These are phyloP conservation scores for Rafetus swinhoei DNA, from an alignment of 2,113 vertebrate species.

Conservation along the genomic window DNA sequence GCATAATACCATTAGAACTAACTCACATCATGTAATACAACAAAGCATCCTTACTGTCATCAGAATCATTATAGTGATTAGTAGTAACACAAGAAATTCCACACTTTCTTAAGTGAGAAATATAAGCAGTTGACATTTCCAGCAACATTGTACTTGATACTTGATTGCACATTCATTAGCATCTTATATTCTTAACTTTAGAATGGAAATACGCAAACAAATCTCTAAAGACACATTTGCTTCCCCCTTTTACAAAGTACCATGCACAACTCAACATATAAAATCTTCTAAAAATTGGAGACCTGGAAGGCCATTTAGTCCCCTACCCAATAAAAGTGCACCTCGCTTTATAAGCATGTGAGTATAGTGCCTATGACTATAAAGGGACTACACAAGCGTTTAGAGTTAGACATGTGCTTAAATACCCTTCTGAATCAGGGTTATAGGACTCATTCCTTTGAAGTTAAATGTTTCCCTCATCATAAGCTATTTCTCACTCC, in stretches of 20 bases:
- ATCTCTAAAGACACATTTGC: conserved; percentile 24
- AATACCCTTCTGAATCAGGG: background rate
- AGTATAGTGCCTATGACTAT: background rate
- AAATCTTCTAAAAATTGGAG: background rate
- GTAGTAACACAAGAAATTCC: conserved; percentile 6
- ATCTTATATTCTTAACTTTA: conserved; percentile 38
- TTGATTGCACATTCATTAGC: conserved; percentile 42
- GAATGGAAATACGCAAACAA: conserved; percentile 37
- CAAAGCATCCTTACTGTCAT: conserved; percentile 32
- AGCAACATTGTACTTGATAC: conserved; percentile 21
- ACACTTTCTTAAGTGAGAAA: conserved; percentile 43
- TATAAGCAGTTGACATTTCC: conserved; percentile 27
- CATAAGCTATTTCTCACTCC: background rate
- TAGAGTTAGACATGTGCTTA: background rate
- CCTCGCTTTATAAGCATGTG: background rate
- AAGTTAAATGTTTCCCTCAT: background rate
- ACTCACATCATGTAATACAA: background rate
- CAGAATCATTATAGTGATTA: conserved; percentile 35
- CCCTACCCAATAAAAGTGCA: background rate
- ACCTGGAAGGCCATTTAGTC: background rate
- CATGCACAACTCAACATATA: conserved; percentile 17
- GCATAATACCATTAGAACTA: background rate
- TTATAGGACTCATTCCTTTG: background rate
- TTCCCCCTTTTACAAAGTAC: background rate
- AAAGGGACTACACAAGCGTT: background rate